These are phyloP conservation scores for Lordiphosa andalusiaca DNA, from an alignment of 2,888 invertebrate genomes.

Conservation along the genomic window DNA sequence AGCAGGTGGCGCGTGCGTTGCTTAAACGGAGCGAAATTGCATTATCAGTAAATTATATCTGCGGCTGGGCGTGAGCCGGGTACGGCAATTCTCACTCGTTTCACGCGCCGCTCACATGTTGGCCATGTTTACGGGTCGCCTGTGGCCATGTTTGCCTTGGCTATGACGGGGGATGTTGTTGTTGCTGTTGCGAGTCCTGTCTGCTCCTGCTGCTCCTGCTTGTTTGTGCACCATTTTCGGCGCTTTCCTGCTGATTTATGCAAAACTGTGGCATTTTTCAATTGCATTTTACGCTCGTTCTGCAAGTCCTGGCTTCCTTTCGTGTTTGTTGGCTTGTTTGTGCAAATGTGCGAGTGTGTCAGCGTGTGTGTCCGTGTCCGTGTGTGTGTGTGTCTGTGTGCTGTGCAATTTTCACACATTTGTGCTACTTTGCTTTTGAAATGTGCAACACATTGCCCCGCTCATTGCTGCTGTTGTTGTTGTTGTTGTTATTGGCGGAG, in stretches of 20 bases:
- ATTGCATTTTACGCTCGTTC: conserved; percentile 62
- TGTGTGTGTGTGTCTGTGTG: conserved; percentile 18
- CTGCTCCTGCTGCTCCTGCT: conserved; percentile 26
- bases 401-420: conserved; percentile 63
- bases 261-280: conserved; percentile 72
- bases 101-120: conserved; percentile 24
- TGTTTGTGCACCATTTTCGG: conserved; percentile 60
- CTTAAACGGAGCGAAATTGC: conserved; percentile 42
- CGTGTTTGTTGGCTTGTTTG: conserved; percentile 31
- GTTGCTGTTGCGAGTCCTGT: conserved; percentile 10
- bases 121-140: conserved; percentile 57
- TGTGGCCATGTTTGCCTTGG: conserved; percentile 54
- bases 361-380: conserved; percentile 27
- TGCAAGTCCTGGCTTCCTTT: conserved; percentile 40
- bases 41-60: conserved; percentile 70
- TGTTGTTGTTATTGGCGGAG: conserved; percentile 19
- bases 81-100: neutral
- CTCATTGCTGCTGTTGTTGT: conserved; percentile 35
- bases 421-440: conserved; percentile 65
- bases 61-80: conserved; percentile 33
- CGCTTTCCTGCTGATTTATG: conserved; percentile 71
- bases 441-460: conserved; percentile 69
- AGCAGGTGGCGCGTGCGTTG: conserved; percentile 25
- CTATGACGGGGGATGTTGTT: conserved; percentile 9
- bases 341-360: conserved; percentile 20